Conservation (phyloP, 2,888 invertebrate genomes). For the Euproctis similis region DNA sequence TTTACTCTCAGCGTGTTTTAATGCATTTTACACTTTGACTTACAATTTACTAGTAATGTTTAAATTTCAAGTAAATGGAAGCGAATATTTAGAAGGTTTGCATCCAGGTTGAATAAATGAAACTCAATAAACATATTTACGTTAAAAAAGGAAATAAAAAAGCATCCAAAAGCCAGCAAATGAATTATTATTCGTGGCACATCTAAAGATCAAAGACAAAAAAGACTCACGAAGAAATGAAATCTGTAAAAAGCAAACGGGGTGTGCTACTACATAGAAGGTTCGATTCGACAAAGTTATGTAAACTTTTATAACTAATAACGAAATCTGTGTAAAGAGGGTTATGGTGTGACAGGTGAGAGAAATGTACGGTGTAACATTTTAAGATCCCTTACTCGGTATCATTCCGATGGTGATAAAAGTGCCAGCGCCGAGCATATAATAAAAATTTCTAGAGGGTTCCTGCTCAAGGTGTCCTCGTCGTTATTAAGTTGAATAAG, state of each 20-base stretch:
- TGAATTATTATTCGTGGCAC: constrained; percentile 56
- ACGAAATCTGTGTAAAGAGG: constrained; percentile 30
- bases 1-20: too few species aligned
- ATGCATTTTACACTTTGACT: too few species aligned
- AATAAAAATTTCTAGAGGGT: constrained; percentile 52
- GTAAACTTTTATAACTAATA: constrained; percentile 26
- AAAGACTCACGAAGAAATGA: constrained; percentile 40
- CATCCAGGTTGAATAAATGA: too few species aligned
- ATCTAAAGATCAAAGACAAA: constrained; percentile 31
- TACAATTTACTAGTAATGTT: too few species aligned
- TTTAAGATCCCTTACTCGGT: constrained; percentile 44
- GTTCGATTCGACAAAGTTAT: constrained; percentile 20
- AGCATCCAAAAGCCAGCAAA: too few species aligned
- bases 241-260: too few species aligned
- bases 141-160: too few species aligned
- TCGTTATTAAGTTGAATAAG: too few species aligned
- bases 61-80: too few species aligned
- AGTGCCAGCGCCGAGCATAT: constrained; percentile 48
- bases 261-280: constrained; percentile 16
- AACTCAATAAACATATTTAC: too few species aligned
- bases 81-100: too few species aligned
- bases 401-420: constrained; percentile 51
- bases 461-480: constrained; percentile 33
- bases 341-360: constrained; percentile 35
- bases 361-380: constrained; percentile 40